These are phyloP conservation scores for Porites divaricata DNA, from an alignment of 92 coral and sea anemone genomes.

Conservation along the genomic window DNA sequence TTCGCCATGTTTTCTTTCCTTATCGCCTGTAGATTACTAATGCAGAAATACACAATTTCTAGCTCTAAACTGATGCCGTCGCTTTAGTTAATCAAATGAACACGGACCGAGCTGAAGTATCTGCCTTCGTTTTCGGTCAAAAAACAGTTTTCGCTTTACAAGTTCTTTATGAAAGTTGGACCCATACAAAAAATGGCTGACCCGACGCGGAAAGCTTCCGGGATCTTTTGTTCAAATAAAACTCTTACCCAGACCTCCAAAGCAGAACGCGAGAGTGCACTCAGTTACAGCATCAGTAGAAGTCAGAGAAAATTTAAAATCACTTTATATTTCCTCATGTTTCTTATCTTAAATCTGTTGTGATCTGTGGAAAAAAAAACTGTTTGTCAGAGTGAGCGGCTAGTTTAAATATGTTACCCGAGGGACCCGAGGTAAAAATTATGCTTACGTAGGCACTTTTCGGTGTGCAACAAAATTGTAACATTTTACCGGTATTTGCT, in stretches of 20 bases:
- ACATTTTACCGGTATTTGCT: not conserved
- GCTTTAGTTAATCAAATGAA: not conserved
- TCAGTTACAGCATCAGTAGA: not conserved
- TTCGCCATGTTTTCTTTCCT: conserved; percentile 35
- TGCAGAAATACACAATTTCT: not conserved
- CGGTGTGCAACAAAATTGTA: not conserved
- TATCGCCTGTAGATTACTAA: no score
- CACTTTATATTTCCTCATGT: no score
- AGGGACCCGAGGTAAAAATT: not conserved
- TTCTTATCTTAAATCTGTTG: no score
- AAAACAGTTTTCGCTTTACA: not conserved
- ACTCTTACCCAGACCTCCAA: conserved; percentile 6
- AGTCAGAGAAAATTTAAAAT: no score
- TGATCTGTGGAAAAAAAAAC: no score
- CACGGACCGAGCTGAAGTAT: conserved; percentile 17
- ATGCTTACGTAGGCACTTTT: not conserved
- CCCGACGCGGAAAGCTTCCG: conserved; percentile 6
- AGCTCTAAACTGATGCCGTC: not conserved
- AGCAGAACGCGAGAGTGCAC: not conserved
- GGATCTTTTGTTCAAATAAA: not conserved
- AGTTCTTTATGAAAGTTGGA: not conserved
- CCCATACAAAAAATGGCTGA: not conserved
- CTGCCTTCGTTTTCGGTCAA: conserved; percentile 6
- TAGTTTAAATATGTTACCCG: not conserved
- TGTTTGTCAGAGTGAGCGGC: no score